Evolutionary conservation across 2,797 vertebrate genomes (phyloP).

Genomic region (Erpetoichthys calabaricus): DNA sequence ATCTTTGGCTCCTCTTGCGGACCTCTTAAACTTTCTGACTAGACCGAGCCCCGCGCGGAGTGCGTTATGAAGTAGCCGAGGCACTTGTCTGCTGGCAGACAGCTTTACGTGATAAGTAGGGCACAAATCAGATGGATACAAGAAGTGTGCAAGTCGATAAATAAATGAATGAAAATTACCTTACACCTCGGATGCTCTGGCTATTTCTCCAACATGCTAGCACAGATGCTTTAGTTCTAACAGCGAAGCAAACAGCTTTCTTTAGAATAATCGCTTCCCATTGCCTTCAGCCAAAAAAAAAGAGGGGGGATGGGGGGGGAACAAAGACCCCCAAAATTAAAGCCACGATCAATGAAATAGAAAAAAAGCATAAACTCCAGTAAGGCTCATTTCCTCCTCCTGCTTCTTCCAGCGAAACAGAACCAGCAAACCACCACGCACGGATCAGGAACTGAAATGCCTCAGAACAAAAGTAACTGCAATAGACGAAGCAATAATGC

Average conservation of each 20-base stretch:
- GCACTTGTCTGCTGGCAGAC: no score
- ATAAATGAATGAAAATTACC: conserved; percentile 48
- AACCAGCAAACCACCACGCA: conserved; percentile 28
- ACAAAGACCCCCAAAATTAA: conserved; percentile 24
- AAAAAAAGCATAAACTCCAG: conserved; percentile 37
- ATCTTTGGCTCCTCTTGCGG: no score
- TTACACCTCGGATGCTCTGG: conserved; percentile 96
- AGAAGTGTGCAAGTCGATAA: no score
- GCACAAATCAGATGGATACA: no score
- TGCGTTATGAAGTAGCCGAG: no score
- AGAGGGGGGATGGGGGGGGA: no score
- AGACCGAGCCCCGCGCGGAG: background rate
- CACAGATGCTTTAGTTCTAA: conserved; percentile 64
- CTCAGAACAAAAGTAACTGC: conserved; percentile 2
- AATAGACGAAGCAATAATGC: conserved; percentile 6
- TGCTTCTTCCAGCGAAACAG: conserved; percentile 44
- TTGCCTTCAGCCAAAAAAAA: conserved; percentile 44
- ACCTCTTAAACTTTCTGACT: background rate
- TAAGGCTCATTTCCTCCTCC: conserved; percentile 46
- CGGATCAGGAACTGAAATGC: conserved; percentile 25
- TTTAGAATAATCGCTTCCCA: conserved; percentile 76
- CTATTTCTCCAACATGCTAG: conserved; percentile 89
- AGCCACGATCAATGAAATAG: conserved; percentile 55
- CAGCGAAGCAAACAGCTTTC: conserved; percentile 53
- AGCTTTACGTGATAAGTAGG: no score